phyloP scores from a whole-genome alignment of 1,140 invertebrate species.

The Wiebesia pumilae region DNA sequence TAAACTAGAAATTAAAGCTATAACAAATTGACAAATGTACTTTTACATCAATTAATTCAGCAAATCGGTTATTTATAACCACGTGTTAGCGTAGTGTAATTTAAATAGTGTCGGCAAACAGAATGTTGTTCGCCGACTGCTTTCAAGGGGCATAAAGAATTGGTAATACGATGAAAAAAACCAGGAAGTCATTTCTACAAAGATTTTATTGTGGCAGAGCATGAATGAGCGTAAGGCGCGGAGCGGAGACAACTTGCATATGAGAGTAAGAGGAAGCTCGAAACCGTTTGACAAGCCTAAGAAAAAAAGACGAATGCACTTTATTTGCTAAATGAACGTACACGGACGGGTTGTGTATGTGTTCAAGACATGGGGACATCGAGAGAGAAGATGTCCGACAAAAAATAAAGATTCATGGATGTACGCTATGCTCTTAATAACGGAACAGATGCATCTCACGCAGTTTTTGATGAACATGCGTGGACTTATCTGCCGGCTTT shows the following conservation, averaged over 20 bases:
- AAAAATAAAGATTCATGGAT: background rate
- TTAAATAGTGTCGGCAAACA: too few species aligned
- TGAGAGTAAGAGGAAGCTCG: too few species aligned
- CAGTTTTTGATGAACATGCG: background rate
- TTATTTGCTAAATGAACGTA: background rate
- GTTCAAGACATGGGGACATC: background rate
- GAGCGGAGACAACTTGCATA: too few species aligned
- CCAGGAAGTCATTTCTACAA: conserved; percentile 14
- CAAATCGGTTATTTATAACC: too few species aligned
- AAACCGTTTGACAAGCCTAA: too few species aligned
- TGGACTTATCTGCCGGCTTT: background rate
- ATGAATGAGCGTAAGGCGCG: conserved; percentile 21
- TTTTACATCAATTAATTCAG: too few species aligned
- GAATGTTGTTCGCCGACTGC: too few species aligned
- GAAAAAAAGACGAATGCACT: background rate
- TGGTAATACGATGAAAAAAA: too few species aligned
- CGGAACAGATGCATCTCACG: background rate
- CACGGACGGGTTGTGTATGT: background rate
- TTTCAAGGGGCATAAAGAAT: too few species aligned
- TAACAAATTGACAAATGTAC: too few species aligned
- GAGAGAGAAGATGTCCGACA: background rate
- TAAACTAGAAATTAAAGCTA: background rate
- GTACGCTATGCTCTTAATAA: background rate
- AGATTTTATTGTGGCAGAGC: conserved; percentile 27
- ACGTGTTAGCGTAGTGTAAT: too few species aligned